Base-by-base conservation (phyloP, 2,113 vertebrate genomes). In the Elachura formosa region DNA sequence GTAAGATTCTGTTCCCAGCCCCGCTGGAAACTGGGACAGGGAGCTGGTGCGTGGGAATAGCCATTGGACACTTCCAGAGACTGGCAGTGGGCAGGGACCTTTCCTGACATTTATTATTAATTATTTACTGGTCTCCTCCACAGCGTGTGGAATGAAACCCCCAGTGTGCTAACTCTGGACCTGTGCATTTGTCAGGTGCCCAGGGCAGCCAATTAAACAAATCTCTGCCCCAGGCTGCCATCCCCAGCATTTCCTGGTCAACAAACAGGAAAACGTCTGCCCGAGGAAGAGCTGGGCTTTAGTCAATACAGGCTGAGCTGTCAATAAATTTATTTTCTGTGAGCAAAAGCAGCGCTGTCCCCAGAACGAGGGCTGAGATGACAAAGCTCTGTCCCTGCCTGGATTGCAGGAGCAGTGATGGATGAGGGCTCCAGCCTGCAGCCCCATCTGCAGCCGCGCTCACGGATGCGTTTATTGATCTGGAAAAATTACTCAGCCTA, bases 111-210 rank as follows among this genome's bases (percentile, higher is more conserved):
- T 16, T 9, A 8, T 28, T 11, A 24, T 34, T 34, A 31, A 11
- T 33, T 7, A 24, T 40, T 34, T 18, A 16, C n/a, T 12, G 48
- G 5, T 33, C 52, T 68, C 43, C 31, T 36, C 12, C 34, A 2
- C 10, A 5, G 0, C 2, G 21, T 0, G 9, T 1, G 36, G 5
- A 22, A 7, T 2, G 61, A 31, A 64, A 7, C 33, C 58, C 49
- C 13, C 2, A 0, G 4, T 2, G 64, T 2, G 34, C n/a, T 15
- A 4, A 6, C 41, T 29, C 5, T 1, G 2, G 16, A 3, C 4
- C 63, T 10, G 0, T 2, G 48, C 7, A 10, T 14, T 1, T 41
- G 56, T 25, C 21, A 14, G 52, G n/a, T 24, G 33, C 71, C 41
- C 67, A 6, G 43, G 23, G 62, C 77, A 72, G 64, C 1, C 45